Evolutionary conservation across 2,797 vertebrate species (phyloP).

Genomic region (Anisognathus igniventris): DNA sequence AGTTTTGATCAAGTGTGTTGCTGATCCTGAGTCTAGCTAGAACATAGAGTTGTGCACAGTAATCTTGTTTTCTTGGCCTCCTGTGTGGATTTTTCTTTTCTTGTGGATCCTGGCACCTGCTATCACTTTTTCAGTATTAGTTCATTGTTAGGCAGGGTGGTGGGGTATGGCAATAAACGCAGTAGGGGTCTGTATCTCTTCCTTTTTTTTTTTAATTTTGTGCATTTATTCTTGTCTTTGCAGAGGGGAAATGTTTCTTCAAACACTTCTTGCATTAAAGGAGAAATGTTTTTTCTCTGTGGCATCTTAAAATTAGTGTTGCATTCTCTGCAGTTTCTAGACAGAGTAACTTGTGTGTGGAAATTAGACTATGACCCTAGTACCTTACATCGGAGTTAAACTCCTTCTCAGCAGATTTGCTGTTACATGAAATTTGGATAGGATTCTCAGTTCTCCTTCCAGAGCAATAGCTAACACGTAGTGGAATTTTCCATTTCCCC

Average conservation of each 20-base stretch:
- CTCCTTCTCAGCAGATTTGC: constrained; percentile 23
- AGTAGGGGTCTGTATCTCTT: background rate
- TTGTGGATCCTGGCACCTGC: background rate
- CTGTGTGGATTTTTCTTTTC: background rate
- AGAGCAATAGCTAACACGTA: background rate
- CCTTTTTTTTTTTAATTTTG: background rate
- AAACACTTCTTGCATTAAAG: background rate
- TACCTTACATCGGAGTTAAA: background rate
- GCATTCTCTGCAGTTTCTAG: background rate
- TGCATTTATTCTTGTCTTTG: background rate
- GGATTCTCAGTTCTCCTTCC: background rate
- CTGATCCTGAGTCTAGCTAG: background rate
- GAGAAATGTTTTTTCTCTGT: background rate
- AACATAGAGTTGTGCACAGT: background rate
- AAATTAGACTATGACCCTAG: background rate
- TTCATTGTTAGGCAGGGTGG: background rate
- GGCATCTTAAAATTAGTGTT: background rate
- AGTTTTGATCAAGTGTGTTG: background rate
- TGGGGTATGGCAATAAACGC: background rate
- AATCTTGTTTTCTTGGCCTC: background rate
- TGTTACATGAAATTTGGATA: constrained; percentile 14
- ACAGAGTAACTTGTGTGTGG: background rate
- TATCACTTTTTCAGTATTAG: background rate
- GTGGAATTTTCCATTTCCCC: constrained; percentile 26
- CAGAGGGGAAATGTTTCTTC: background rate